Base-by-base conservation (phyloP, 2,113 vertebrate genomes). In the Tragulus kanchil region DNA sequence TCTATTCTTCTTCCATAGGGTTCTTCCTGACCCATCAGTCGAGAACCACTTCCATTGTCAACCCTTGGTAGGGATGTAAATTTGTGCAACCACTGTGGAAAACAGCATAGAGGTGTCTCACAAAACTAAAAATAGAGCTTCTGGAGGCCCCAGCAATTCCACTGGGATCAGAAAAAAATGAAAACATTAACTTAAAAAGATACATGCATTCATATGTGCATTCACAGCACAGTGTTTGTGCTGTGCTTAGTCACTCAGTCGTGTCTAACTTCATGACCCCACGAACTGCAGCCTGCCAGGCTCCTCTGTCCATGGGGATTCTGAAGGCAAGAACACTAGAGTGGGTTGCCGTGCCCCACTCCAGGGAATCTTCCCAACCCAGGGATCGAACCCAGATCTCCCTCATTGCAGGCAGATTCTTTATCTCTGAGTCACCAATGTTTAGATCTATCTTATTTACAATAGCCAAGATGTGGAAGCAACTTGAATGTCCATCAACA, bases 41-140 rank as follows among this genome's bases (percentile, higher is more conserved):
- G 83, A 58, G 90, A 93, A 79, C 78, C 65, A 89, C 56, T 85
- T 85, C 89, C 64, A 42, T 54, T 52, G 75, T 54, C 75, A 26
- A 31, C 28, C 48, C 10, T 54, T 11, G 16, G 26, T 54, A 52
- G 26, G 50, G 52, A 54, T 78, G 26, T 54, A 31, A 54, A 54
- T 78, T 52, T 52, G 26, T 78, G 8, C 48, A 78, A 28, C 50
- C 50, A 78, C 75, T 54, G 11, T 31, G 75, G 50, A 78, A 31
- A 31, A 78, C 48, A 19, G 8, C 52, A 19, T 31, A 3, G 26
- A 78, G 0, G 1, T 52, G 52, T 52, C 50, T 50, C 15, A 77
- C 50, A 77, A 52, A 52, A 78, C 26, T 52, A 31, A 31, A 52
- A 54, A 78, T 31, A 54, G 75, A 52, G 8, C 26, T 54, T 52